Conservation (phyloP, 2,797 vertebrate species). For the Pangasius krempfi region DNA sequence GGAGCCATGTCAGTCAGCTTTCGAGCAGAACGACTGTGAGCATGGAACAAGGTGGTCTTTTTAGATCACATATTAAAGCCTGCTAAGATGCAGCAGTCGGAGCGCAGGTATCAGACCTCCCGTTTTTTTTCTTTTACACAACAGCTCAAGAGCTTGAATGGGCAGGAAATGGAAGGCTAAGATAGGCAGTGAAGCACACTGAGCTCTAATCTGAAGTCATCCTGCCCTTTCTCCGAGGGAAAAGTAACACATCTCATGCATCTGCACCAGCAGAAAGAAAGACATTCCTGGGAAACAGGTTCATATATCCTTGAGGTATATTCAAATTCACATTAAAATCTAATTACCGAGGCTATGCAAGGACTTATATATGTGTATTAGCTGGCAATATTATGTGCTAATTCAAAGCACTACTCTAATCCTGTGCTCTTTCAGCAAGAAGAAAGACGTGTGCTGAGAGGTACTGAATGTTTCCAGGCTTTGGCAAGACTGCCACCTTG, state of each 20-base stretch:
- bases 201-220: conserved; percentile 37
- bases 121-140: neutral
- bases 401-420: neutral
- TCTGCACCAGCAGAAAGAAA: conserved; percentile 20
- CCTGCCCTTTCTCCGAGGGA: conserved; percentile 18
- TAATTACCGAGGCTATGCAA: neutral
- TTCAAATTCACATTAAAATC: neutral
- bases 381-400: neutral
- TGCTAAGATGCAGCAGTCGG: conserved; percentile 20
- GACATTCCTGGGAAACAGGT: conserved; percentile 7
- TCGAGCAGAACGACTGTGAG: neutral
- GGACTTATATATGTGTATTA: neutral
- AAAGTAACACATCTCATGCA: neutral
- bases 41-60: conserved; percentile 19
- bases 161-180: conserved; percentile 29
- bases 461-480: neutral
- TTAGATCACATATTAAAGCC: conserved; percentile 32
- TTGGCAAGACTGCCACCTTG: conserved; percentile 56
- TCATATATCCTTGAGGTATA: conserved; percentile 13
- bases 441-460: neutral
- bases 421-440: conserved; percentile 3
- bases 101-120: neutral
- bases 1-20: neutral
- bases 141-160: conserved; percentile 25
- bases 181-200: conserved; percentile 39